Base-by-base conservation (phyloP, 2,797 vertebrate genomes). In the Chelon auratus region DNA sequence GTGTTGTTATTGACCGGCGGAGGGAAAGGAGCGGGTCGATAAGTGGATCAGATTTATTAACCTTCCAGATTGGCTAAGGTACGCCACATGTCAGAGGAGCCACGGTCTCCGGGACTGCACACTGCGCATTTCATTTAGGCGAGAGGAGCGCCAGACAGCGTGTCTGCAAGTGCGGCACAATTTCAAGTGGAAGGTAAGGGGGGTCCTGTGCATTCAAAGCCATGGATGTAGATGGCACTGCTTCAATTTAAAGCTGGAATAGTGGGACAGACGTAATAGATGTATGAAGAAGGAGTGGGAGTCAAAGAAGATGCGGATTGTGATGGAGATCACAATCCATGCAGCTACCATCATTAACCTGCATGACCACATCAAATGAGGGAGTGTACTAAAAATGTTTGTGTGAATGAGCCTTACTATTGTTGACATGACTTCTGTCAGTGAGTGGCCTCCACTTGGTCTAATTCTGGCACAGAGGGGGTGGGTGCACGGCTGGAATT, bases 21-120 rank as follows among this genome's bases (percentile, higher is more conserved):
- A 47, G 54, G 36, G 33, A 68, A 54, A 72, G 62, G 66, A 61
- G 72, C 36, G 22, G 84, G 52, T 87, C 80, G 78, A 84, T 87
- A 70, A 86, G 80, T 75, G 68, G 64, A 87, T 89, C 81, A 59
- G 64, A 86, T 90, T 86, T 77, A 87, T 89, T 78, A 67, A 67
- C 56, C 66, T 45, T 70, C 55, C 63, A 72, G 54, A 82, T 65
- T 66, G 58, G 75, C 80, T 39, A 11, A 67, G 33, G 62, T 47
- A 20, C 62, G 55, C 30, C 37, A 64, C 39, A 78, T 85, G 74
- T 59, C 58, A 71, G 62, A 70, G 61, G 58, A 83, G 73, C 30
- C 72, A 20, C 68, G 48, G 70, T 47, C 4, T 61, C 60, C 0
- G 9, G 52, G 36, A 33, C 70, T 47, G 61, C 67, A 67, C 73